phyloP scores from a whole-genome alignment of 2,113 vertebrate genomes.

The Rhegmatorhina hoffmannsi region DNA sequence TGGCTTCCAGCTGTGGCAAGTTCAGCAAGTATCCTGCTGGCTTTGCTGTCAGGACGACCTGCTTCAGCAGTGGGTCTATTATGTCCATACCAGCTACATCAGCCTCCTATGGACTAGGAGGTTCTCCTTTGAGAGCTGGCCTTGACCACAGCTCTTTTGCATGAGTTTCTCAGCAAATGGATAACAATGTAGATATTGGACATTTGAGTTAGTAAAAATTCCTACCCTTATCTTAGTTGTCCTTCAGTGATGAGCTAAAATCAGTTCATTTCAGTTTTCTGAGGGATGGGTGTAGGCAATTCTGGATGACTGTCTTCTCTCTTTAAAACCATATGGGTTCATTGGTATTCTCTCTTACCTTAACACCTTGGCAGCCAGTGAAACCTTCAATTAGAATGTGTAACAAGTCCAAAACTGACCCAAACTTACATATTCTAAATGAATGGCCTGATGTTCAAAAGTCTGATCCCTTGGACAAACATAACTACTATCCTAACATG shows the following conservation, averaged over 20 bases:
- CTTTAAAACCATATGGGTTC: accelerated
- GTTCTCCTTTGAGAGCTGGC: not conserved
- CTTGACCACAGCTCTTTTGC: accelerated
- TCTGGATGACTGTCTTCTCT: not conserved
- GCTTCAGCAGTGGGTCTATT: not conserved
- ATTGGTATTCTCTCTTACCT: not conserved
- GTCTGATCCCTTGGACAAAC: not conserved
- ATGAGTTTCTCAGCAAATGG: not conserved
- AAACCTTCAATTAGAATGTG: not conserved
- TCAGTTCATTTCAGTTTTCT: not conserved
- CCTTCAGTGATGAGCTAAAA: not conserved
- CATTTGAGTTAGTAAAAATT: not conserved
- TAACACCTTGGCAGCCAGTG: not conserved
- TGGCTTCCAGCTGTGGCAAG: not conserved
- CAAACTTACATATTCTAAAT: not conserved
- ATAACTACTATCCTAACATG: not conserved
- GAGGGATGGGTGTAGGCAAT: not conserved
- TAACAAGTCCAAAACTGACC: not conserved
- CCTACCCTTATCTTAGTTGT: not conserved
- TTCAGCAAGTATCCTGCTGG: not conserved
- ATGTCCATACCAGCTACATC: not conserved
- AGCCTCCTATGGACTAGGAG: not conserved
- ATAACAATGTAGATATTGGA: not conserved
- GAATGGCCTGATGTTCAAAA: not conserved
- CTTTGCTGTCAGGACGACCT: not conserved